Evolutionary conservation across 2,797 vertebrate species (phyloP), one percentile per base, ranked within the genome.

Genomic region (Heteromormyrus szaboi): DNA sequence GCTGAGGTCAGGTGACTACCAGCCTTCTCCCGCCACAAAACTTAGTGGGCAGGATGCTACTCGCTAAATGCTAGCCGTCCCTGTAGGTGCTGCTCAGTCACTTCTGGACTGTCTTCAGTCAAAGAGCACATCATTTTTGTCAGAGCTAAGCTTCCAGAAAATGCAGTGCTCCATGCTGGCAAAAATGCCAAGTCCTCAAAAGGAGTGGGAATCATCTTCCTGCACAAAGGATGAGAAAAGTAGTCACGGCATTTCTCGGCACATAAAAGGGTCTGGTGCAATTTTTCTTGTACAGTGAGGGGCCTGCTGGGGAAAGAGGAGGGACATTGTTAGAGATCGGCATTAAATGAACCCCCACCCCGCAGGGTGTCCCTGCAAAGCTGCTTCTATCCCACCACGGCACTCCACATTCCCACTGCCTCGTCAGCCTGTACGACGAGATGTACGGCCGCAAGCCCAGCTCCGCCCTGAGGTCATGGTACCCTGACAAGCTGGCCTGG

Each of bases 351-450:
- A 19, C 19, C n/a, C 44, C 9, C 25, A 1, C 12, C 62, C 94
- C 94, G 53, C 90, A 96, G 97, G 97, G 96, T 19, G 93, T 97
- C 90, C 95, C 95, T 8, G 91, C 65, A 54, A 95, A 94, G 91
- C 92, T 93, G 53, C 91, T 97, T 29, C 91, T 96, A 50, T 92
- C 90, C 68, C 95, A 96, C 85, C 94, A 95, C 1, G 90, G 92
- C 48, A 94, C 93, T 2, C 92, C 94, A 29, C 89, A 89, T 1
- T 92, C 92, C 51, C 87, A 91, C 85, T 91, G 95, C 91, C 91
- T 96, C 86, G 94, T 97, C 68, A 94, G 95, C 0, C 93, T 95
- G 0, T 96, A 96, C 0, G 96, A 96, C 0, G 96, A 97, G 88
- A 93, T 94, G 85, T 96, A 96, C 53, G 93, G 89, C 0, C 90